Conservation (phyloP, 2,113 vertebrate genomes). For the Myrmophylax atrothorax region DNA sequence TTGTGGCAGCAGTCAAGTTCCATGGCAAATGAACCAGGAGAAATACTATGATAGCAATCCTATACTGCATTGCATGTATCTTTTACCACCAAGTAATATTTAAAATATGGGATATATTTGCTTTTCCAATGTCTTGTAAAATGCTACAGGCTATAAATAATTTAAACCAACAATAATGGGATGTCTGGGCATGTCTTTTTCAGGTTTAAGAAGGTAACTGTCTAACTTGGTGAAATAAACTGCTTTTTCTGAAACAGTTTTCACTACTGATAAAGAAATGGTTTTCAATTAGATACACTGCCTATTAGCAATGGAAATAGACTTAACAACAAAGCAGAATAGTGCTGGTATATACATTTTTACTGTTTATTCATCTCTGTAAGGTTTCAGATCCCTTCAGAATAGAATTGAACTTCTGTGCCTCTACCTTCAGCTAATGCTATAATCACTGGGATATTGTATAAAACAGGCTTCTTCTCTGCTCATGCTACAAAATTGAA, state of each 20-base stretch:
- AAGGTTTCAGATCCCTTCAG: background rate
- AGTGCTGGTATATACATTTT: background rate
- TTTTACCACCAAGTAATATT: slow-evolving; percentile 29
- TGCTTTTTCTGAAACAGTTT: background rate
- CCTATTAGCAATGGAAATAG: background rate
- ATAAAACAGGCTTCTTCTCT: background rate
- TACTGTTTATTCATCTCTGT: background rate
- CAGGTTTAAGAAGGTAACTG: background rate
- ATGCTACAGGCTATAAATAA: slow-evolving; percentile 45
- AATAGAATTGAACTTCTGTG: background rate
- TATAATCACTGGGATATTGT: background rate
- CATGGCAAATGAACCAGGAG: background rate
- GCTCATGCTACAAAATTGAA: background rate
- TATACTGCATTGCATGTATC: background rate
- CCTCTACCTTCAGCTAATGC: background rate
- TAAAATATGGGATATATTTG: slow-evolving; percentile 39
- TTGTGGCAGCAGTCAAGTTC: background rate
- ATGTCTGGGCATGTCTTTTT: slow-evolving; percentile 6
- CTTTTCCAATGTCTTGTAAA: slow-evolving; percentile 23
- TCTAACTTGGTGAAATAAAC: slow-evolving; percentile 1
- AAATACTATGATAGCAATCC: slow-evolving; percentile 10
- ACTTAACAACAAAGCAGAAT: background rate
- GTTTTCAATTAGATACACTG: background rate
- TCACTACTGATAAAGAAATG: background rate
- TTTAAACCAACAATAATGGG: slow-evolving; percentile 29